A percentile compares a stretch with the other conserved stretches of the same genome.
phyloP scores from a whole-genome alignment of 2,113 vertebrate genomes.

The Ammodytes dubius region DNA sequence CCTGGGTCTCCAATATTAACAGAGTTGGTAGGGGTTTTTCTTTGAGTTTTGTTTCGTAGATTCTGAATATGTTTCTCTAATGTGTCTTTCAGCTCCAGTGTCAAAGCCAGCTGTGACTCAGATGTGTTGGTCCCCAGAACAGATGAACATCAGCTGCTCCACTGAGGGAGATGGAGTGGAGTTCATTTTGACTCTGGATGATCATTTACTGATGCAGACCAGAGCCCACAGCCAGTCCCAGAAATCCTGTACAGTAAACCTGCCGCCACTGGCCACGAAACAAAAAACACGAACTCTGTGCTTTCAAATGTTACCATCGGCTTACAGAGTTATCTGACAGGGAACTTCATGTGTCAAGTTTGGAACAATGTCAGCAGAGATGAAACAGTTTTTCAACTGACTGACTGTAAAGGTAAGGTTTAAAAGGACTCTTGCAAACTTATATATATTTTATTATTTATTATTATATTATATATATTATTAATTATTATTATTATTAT shows the following conservation, averaged over 20 bases:
- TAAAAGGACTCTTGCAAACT: too few relatives aligned
- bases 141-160: constrained; percentile 45
- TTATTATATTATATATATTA: too few relatives aligned
- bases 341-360: constrained; percentile 43
- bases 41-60: neutral
- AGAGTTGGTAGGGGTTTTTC: neutral
- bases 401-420: constrained; percentile 43
- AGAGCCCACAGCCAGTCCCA: neutral
- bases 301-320: constrained; percentile 5
- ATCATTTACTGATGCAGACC: neutral
- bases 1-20: neutral
- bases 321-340: constrained; percentile 24
- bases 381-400: constrained; percentile 8
- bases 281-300: neutral
- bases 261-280: neutral
- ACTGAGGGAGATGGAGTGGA: constrained; percentile 33
- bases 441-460: too few relatives aligned
- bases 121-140: constrained; percentile 48
- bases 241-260: neutral
- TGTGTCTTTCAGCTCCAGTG: constrained; percentile 46
- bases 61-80: neutral
- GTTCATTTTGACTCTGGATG: constrained; percentile 28
- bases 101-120: constrained; percentile 50
- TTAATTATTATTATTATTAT: too few relatives aligned
- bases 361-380: constrained; percentile 44